Conservation (phyloP, 2,797 vertebrate genomes). For the Micromesistius poutassou region DNA sequence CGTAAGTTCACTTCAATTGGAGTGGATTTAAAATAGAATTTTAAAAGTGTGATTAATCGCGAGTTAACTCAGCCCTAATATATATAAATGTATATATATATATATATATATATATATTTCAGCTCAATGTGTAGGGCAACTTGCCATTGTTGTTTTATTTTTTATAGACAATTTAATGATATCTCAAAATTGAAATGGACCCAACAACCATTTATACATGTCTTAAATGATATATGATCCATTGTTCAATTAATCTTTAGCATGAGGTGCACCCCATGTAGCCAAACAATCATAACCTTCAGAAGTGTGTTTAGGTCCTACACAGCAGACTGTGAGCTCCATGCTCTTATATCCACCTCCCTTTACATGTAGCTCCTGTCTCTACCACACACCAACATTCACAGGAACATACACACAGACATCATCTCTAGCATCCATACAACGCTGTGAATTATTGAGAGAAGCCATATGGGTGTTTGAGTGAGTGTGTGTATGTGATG, state of each 20-base stretch:
- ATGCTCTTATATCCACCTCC: not conserved
- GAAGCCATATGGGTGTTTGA: not conserved
- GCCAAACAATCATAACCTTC: not conserved
- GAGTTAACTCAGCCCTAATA: no score
- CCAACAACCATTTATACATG: not conserved
- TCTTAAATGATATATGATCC: not conserved
- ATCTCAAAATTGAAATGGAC: not conserved
- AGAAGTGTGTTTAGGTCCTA: not conserved
- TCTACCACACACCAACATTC: conserved; percentile 17
- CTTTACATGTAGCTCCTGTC: not conserved
- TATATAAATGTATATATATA: no score
- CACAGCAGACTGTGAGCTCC: not conserved
- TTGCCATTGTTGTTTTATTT: no score
- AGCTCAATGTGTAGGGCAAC: not conserved
- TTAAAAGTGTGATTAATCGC: no score
- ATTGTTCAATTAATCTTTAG: not conserved
- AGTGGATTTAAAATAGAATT: no score
- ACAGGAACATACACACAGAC: conserved; percentile 17
- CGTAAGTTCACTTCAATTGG: no score
- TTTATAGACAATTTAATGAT: not conserved
- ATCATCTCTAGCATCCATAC: conserved; percentile 6
- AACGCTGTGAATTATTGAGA: conserved; percentile 25
- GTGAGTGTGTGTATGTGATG: conserved; percentile 5
- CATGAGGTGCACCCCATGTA: not conserved
- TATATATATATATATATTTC: not conserved